phyloP scores from a whole-genome alignment of 2,113 vertebrate species.

The Oreotrochilus melanogaster region DNA sequence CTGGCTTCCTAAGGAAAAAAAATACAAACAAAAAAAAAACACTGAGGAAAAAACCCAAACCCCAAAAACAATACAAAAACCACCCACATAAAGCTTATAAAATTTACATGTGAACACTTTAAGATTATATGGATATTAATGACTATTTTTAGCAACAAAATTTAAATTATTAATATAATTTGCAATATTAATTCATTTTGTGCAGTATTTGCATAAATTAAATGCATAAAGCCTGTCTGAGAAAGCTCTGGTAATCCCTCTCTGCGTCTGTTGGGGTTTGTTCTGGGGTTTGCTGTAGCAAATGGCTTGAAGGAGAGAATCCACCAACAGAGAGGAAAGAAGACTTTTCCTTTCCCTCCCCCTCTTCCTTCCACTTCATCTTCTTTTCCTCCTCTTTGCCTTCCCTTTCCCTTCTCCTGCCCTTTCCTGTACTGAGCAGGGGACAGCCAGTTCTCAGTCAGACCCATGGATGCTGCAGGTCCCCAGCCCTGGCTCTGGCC shows the following conservation, averaged over 20 bases:
- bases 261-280: neutral
- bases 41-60: too few species aligned
- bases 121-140: conserved; percentile 20
- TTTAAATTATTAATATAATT: conserved; percentile 53
- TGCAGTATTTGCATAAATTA: conserved; percentile 49
- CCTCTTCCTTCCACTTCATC: too few species aligned
- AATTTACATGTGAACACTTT: conserved; percentile 16
- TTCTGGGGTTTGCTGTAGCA: neutral
- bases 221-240: neutral
- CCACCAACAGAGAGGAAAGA: neutral
- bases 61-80: too few species aligned
- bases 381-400: neutral
- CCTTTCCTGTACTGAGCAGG: rapidly evolving
- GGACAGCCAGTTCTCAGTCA: neutral
- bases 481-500: neutral
- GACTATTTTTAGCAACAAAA: conserved; percentile 37
- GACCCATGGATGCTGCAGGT: rapidly evolving
- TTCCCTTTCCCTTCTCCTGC: neutral
- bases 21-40: too few species aligned
- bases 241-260: neutral
- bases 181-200: conserved; percentile 47
- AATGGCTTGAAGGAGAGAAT: neutral
- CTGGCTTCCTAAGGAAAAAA: neutral
- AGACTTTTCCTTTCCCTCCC: neutral
- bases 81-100: neutral